Evolutionary conservation across 2,888 invertebrate species (phyloP), one percentile per base, ranked within the genome.

Genomic region (Anthoptus insignis): DNA sequence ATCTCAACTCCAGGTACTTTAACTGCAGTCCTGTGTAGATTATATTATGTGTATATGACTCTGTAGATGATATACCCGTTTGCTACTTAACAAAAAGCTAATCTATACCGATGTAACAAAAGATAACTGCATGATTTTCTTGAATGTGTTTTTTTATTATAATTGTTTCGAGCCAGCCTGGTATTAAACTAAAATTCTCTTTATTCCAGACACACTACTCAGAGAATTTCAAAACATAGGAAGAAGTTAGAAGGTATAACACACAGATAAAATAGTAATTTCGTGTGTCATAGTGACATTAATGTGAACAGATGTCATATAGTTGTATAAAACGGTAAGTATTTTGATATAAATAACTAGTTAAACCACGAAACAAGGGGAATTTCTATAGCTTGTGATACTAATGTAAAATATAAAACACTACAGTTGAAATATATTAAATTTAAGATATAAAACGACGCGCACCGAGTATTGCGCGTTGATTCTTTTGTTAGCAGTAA

Each of bases 401-500:
- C 22, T 47, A 47, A 47, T 47, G 24, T 47, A 47, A 47, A n/a
- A 24, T 47, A 53, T 34, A 42, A 34, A 60, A 60, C 45, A 53
- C 45, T 53, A 11, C 60, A 53, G 53, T 53, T 45, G 22, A 53
- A 60, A 45, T 16, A 6, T 50, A 39, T 32, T 42, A 47, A 47
- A n/a, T 53, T 53, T 27, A 53, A 34, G 19, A 29, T 52, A 29
- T 22, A 21, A 14, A 32, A 42, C 52, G 52, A 34, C 60, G 53
- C 60, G 60, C 60, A 60, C 60, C 60, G 60, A 11, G 32, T 42
- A 21, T 22, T 53, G 60, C 45, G 60, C 53, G 60, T 45, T 45
- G 45, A 19, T 29, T 13, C 29, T 52, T 60, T 39, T 45, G 42
- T 60, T 60, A 60, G 60, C 45, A 22, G 42, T 60, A 60, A 60